Percentiles rank a stretch among this genome's conserved stretches.
Conservation (phyloP, 2,797 vertebrate species). For the Sebastes miniatus region DNA sequence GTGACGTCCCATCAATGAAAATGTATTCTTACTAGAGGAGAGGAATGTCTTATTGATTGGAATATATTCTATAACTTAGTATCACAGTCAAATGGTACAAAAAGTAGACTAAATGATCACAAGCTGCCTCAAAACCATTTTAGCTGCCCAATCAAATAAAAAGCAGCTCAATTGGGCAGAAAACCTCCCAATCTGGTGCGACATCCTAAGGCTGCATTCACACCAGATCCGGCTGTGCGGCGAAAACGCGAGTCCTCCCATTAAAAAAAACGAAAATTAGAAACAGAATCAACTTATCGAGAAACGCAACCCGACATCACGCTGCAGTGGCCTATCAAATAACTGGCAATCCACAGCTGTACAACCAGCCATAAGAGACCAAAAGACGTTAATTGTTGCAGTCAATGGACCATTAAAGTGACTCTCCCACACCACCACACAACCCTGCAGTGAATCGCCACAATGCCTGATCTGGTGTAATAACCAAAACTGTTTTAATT, state of each 20-base stretch:
- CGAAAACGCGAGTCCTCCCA: too few species aligned
- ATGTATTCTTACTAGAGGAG: too few species aligned
- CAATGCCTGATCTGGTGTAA: neutral
- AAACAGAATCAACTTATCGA: too few species aligned
- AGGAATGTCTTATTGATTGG: neutral
- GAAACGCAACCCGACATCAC: too few species aligned
- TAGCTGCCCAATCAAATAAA: neutral
- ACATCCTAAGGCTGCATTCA: too few species aligned
- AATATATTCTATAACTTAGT: neutral
- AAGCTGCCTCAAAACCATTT: neutral
- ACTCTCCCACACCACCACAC: too few species aligned
- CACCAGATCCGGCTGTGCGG: too few species aligned
- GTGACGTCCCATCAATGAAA: neutral
- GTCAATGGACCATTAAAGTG: too few species aligned
- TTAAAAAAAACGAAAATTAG: too few species aligned
- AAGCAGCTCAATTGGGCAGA: neutral
- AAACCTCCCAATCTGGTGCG: neutral
- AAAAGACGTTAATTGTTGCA: too few species aligned
- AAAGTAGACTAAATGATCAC: neutral
- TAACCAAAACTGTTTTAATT: neutral
- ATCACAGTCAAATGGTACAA: neutral
- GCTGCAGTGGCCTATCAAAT: too few species aligned
- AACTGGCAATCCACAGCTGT: fast-evolving
- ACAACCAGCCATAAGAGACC: too few species aligned
- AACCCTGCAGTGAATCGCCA: fast-evolving